Percentiles rank a stretch among this genome's conserved stretches.
phyloP scores from a whole-genome alignment of 2,113 vertebrate species.

The Channa maculata region DNA sequence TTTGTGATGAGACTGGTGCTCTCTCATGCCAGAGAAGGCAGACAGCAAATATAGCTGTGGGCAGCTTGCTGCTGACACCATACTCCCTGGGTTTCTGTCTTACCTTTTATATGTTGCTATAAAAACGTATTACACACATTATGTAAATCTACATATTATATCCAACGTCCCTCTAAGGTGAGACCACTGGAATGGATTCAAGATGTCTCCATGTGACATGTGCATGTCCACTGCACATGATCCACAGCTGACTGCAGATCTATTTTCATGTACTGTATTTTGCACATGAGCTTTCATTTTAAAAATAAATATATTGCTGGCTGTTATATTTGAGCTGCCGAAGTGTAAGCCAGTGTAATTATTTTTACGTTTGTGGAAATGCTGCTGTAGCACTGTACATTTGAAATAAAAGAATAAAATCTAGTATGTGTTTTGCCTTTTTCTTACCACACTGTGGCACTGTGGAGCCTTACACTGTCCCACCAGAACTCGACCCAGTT shows the following conservation, averaged over 20 bases:
- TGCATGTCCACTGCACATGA: neutral
- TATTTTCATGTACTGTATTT: slow-evolving; percentile 42
- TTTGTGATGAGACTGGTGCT: slow-evolving; percentile 28
- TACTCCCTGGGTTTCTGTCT: neutral
- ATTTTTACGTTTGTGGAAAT: slow-evolving; percentile 23
- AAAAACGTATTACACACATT: neutral
- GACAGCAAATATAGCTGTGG: slow-evolving; percentile 33
- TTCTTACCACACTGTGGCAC: slow-evolving; percentile 60
- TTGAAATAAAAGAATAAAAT: slow-evolving; percentile 45
- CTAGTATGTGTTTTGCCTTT: neutral
- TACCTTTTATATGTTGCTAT: neutral
- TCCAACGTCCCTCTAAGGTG: neutral
- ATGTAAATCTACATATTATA: slow-evolving; percentile 13
- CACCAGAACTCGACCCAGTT: slow-evolving; percentile 29
- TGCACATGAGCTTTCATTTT: slow-evolving; percentile 25
- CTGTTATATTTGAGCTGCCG: slow-evolving; percentile 23
- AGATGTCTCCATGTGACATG: neutral
- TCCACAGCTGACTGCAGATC: neutral
- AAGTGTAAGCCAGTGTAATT: slow-evolving; percentile 38
- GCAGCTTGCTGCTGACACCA: slow-evolving; percentile 11
- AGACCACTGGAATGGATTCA: neutral
- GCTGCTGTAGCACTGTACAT: slow-evolving; percentile 23
- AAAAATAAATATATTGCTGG: slow-evolving; percentile 7
- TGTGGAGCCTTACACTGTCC: slow-evolving; percentile 53
- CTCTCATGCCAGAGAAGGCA: slow-evolving; percentile 25